These are phyloP conservation scores for Psittacula derbiana DNA, from an alignment of 2,797 vertebrate species.

Conservation along the genomic window DNA sequence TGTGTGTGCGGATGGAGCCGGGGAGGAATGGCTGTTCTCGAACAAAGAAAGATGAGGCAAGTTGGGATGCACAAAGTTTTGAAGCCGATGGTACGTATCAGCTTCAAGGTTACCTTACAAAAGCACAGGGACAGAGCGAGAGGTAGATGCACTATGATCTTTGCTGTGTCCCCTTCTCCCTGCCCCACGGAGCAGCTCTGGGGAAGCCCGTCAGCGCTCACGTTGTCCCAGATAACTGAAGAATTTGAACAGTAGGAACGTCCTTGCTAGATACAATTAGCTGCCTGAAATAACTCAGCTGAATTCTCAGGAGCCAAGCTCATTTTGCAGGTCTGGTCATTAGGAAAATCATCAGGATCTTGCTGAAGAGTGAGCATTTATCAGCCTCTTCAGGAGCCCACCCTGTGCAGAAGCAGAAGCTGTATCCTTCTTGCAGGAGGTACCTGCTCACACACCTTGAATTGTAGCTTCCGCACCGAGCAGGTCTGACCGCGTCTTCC, in stretches of 20 bases:
- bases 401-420: not conserved
- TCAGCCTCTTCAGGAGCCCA: not conserved
- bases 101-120: not conserved
- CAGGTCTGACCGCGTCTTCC: not conserved
- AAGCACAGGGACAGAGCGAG: not conserved
- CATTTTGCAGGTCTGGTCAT: not conserved
- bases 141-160: not conserved
- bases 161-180: not conserved
- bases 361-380: not conserved
- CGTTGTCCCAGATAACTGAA: not conserved
- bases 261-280: slow-evolving; percentile 41
- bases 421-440: not conserved
- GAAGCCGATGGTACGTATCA: not conserved
- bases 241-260: not conserved
- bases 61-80: not conserved
- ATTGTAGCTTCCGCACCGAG: rapidly evolving
- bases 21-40: not conserved
- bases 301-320: slow-evolving; percentile 33
- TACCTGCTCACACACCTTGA: not conserved
- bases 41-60: not conserved
- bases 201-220: not conserved
- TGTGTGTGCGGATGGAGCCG: not conserved
- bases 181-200: not conserved
- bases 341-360: slow-evolving; percentile 21
- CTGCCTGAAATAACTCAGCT: slow-evolving; percentile 3